Percentiles rank a stretch among this genome's conserved stretches.
Conservation (phyloP, 2,113 vertebrate genomes). For the Oceanites oceanicus region DNA sequence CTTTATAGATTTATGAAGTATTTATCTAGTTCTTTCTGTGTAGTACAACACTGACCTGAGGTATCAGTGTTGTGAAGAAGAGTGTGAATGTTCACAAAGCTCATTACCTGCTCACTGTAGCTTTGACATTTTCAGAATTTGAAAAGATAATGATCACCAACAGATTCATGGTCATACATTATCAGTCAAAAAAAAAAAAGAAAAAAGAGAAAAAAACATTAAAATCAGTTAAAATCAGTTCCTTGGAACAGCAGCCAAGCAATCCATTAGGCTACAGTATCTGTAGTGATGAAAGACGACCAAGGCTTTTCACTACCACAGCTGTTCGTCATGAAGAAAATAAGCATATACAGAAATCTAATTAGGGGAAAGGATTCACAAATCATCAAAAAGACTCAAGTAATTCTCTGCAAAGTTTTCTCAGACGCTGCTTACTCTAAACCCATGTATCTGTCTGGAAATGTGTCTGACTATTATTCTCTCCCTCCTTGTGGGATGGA, state of each 20-base stretch:
- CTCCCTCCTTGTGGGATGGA: accelerated
- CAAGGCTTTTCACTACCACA: background rate
- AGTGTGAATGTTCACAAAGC: accelerated
- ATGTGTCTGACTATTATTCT: background rate
- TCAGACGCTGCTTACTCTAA: background rate
- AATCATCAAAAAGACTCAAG: background rate
- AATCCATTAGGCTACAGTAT: background rate
- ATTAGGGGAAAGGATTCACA: background rate
- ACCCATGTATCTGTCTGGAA: accelerated
- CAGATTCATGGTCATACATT: background rate
- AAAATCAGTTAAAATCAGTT: background rate
- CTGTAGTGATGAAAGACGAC: background rate
- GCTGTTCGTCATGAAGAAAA: background rate
- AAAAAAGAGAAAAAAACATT: background rate
- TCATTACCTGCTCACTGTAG: accelerated
- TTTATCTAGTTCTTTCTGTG: background rate
- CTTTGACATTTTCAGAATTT: background rate
- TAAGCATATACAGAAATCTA: background rate
- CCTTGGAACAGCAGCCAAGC: background rate
- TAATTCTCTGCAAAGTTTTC: background rate
- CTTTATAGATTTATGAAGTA: background rate
- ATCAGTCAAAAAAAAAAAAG: background rate
- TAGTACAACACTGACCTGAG: background rate
- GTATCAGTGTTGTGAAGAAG: background rate
- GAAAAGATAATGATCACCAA: background rate